A percentile compares a stretch with the other conserved stretches of the same genome.
These are phyloP conservation scores for Delia radicum DNA, from an alignment of 1,140 invertebrate species.

Conservation along the genomic window DNA sequence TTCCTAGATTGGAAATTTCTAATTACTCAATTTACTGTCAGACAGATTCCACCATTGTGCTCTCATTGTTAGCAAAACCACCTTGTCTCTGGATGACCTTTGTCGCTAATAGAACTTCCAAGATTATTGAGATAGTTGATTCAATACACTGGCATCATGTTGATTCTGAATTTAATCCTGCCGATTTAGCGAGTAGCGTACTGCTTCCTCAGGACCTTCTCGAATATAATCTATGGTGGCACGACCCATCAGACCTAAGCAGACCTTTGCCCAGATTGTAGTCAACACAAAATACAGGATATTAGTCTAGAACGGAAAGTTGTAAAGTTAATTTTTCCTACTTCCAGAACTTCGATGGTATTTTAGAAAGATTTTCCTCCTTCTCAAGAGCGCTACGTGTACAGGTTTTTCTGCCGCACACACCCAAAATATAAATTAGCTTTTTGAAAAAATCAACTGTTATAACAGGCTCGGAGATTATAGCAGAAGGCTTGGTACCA, in stretches of 20 bases:
- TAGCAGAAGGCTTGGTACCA: not conserved
- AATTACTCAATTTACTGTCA: not conserved
- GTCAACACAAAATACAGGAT: not conserved
- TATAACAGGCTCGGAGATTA: not conserved
- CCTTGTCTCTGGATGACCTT: constrained; percentile 1
- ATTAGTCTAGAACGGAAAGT: not conserved
- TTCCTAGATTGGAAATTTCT: not conserved
- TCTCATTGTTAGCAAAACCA: not conserved
- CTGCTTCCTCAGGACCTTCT: not conserved
- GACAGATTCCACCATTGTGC: constrained; percentile 7
- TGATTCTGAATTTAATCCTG: not conserved
- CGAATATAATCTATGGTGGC: not conserved
- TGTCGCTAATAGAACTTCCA: not conserved
- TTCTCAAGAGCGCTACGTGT: not conserved
- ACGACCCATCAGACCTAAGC: not conserved
- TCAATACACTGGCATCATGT: not conserved
- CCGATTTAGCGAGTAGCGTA: not conserved
- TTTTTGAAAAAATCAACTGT: not conserved
- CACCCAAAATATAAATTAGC: not conserved
- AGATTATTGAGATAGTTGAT: not conserved
- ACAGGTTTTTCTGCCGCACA: not conserved
- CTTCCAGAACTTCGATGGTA: not conserved
- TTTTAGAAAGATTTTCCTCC: not conserved
- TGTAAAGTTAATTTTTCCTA: not conserved
- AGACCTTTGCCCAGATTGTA: not conserved